Base-by-base conservation (phyloP, 1,140 invertebrate species). In the Triops longicaudatus region DNA sequence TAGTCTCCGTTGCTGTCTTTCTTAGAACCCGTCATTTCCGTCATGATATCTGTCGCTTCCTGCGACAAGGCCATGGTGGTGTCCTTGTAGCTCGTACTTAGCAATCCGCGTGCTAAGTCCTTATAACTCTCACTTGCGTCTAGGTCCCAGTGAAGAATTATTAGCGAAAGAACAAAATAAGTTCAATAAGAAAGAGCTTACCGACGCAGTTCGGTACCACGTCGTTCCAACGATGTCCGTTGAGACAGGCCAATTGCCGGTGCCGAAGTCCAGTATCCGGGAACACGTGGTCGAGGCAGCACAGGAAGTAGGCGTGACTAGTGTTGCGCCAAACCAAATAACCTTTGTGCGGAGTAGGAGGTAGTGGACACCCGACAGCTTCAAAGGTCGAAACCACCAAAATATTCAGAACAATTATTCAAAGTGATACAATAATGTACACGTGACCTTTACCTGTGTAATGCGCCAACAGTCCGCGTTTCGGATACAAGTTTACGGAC, bases 281-380 rank as follows among this genome's bases (percentile, higher is more conserved):
- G 26, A 76, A 76, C 50, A 76, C 76, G 76, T 76, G 76, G 28
- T 72, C 76, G 14, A 76, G 50, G 11, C 42, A 76, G 50, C 76
- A 76, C 12, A 76, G 26, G 27, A 76, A 76, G 26, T 72, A 50
- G 42, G 76, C 76, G 42, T 63, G 22, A 3, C 50, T 63, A n/a
- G 76, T 37, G 63, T 76, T 76, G 14, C 50, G 26, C 42, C 28
- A 26, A 26, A 76, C 76, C 41, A 76, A 72, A 26, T 76, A 71
- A 41, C 76, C 63, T 37, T 76, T 50, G 27, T 72, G n/a, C 11
- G 76, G 76, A 72, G 27, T 37, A 9, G 26, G 7, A 7, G 76
- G 76, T 12, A 72, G 31, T 1, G 76, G 76, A 63, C 76, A 76
- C 9, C 76, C 76, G 26, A 73, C 41, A n/a, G 76, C 76, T 76